Evolutionary conservation across 2,888 invertebrate species (phyloP).

Genomic region (Nemotelus nigrinus): DNA sequence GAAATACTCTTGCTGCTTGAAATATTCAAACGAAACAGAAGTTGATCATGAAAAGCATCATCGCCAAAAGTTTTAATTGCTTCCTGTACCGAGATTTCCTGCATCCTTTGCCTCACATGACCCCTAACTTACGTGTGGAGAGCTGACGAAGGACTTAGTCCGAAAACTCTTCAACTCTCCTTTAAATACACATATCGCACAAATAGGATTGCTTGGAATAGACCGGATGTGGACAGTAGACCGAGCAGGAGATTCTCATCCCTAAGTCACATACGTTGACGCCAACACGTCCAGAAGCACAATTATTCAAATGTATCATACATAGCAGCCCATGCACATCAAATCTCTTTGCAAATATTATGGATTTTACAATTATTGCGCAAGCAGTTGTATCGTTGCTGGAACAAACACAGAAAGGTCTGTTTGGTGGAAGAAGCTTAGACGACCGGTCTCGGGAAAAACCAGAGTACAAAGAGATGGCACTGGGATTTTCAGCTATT

Average conservation of each 20-base stretch:
- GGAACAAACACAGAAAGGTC: slow-evolving; percentile 6
- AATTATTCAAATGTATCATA: background rate
- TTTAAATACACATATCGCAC: slow-evolving; percentile 21
- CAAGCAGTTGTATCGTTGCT: background rate
- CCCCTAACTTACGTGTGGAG: slow-evolving; percentile 11
- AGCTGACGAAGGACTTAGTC: slow-evolving; percentile 3
- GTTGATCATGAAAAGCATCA: slow-evolving; percentile 35
- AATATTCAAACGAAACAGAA: slow-evolving; percentile 32
- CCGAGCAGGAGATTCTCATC: slow-evolving; percentile 15
- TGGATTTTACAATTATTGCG: slow-evolving; percentile 6
- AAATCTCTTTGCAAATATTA: slow-evolving; percentile 5
- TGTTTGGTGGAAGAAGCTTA: background rate
- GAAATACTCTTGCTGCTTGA: background rate
- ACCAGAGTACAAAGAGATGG: background rate
- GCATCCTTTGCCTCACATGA: slow-evolving; percentile 16
- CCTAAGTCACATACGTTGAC: background rate
- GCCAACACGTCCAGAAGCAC: background rate
- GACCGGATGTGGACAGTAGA: slow-evolving; percentile 25
- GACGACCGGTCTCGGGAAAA: background rate
- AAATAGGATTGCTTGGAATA: slow-evolving; percentile 12
- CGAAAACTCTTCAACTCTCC: background rate
- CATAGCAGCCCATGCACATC: background rate
- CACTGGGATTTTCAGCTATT: slow-evolving; percentile 15
- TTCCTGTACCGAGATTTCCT: slow-evolving; percentile 44
- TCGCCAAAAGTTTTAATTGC: slow-evolving; percentile 45